Base-by-base conservation (phyloP, 2,888 invertebrate species). In the Agapostemon virescens region DNA sequence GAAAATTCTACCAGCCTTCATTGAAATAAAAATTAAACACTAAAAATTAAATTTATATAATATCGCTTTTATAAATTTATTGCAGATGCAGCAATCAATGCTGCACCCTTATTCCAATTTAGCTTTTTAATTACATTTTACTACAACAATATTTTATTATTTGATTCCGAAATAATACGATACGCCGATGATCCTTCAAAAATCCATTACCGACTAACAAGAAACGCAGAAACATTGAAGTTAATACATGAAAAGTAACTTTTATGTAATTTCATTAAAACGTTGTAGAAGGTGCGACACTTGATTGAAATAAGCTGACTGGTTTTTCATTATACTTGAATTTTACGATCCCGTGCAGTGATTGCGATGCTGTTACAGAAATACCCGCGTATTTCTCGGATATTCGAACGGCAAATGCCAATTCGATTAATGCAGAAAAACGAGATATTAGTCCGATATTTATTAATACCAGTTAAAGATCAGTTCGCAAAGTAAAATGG, bases 381-480 rank as follows among this genome's bases (percentile, higher is more conserved):
- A 36, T 63, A 36, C 0, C 63, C 11, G 0, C 36, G 6, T 63
- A 36, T 63, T 13, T 36, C 52, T 40, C 38, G 1, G n/a, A 17
- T 23, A 23, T 49, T 4, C 11, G 30, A 38, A 23, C 15, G 72
- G 33, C 23, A 15, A 7, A 2, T 26, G 30, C 63, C 23, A 15
- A 68, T 66, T 49, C 52, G 36, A n/a, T 40, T 40, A 58, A n/a
- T n/a, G 33, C 17, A 23, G 69, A 23, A 33, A 61, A 38, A 38
- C 64, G 23, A 38, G 38, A 64, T 52, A 15, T 38, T 52, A 38
- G n/a, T 42, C 26, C 4, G n/a, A 30, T 38, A 40, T 30, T 74
- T 74, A 63, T 70, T 40, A 71, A 68, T 68, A 55, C 67, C 26
- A 3, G 5, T 30, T 30, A 40, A 15, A 42, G 61, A 71, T 68